Evolutionary conservation across 2,888 invertebrate genomes (phyloP), one percentile per base, ranked within the genome.

Genomic region (Nasonia oneida): DNA sequence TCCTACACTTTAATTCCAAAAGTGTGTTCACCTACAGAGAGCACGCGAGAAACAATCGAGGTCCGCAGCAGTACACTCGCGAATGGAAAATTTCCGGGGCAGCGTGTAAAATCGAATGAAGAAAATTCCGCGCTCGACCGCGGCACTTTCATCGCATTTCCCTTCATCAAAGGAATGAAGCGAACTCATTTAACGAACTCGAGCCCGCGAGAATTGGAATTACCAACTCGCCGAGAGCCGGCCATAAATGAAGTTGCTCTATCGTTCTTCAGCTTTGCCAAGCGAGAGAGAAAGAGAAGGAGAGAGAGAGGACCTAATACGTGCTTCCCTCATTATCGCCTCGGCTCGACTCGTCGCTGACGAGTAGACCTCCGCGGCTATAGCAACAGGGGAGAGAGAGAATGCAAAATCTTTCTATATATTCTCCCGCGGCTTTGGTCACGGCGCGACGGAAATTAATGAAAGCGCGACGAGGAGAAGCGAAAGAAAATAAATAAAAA

Each of bases 111-210:
- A 57, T 57, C 57, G 18, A 57, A 57, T 18, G n/a, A 57, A n/a
- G n/a, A 29, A 64, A 64, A 64, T 64, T 64, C 64, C 64, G 23
- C 64, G 64, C 29, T 29, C 29, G 4, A 29, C 64, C 12, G 64
- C 64, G 23, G 75, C 67, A 37, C 75, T 73, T 70, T 76, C 61
- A 15, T 67, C 70, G 8, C 6, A 71, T 77, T 57, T 71, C n/a
- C 78, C 37, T 29, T 81, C 53, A 23, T 71, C 39, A 75, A 86
- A 81, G 78, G 88, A 87, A 90, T 87, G 83, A 83, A 86, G 89
- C 89, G 90, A 85, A 88, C 87, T 87, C 88, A 88, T 90, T 90
- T 91, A 90, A 90, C 89, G 90, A 90, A 90, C 88, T 87, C 23
- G 53, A 76, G 71, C 76, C 15, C 70, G 29, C 39, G 61, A 81